These are phyloP conservation scores for Drosophila merina DNA, from an alignment of 2,888 invertebrate species.

Conservation along the genomic window DNA sequence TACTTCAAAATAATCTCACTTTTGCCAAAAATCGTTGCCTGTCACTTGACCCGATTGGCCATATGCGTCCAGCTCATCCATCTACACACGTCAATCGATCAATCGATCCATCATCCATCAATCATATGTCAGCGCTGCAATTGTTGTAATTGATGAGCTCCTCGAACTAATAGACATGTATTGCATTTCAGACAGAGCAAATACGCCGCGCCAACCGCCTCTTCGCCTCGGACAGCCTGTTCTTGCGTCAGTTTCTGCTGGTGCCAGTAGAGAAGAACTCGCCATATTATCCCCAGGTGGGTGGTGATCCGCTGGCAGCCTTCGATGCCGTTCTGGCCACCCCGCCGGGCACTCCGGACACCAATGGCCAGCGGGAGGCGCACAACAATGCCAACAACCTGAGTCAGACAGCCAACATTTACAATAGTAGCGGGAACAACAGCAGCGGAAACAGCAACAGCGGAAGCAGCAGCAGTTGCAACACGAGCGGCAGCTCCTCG, in stretches of 20 bases:
- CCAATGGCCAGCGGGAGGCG: conserved; percentile 68
- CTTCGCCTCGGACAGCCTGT: conserved; percentile 96
- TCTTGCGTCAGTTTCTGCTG: conserved; percentile 93
- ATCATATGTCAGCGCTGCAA: conserved; percentile 45
- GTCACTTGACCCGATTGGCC: conserved; percentile 33
- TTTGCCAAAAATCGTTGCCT: conserved; percentile 7
- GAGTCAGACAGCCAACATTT: conserved; percentile 36
- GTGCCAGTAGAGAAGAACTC: conserved; percentile 91
- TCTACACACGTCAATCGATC: conserved; percentile 43
- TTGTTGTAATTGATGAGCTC: conserved; percentile 48
- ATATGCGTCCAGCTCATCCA: conserved; percentile 21
- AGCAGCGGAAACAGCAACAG: conserved; percentile 46
- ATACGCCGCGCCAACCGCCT: conserved; percentile 95
- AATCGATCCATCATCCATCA: conserved; percentile 52
- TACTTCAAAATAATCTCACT: not conserved
- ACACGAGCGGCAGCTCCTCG: conserved; percentile 49
- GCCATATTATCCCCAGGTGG: conserved; percentile 86
- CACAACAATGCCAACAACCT: conserved; percentile 79
- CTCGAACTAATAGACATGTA: conserved; percentile 11
- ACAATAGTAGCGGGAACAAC: conserved; percentile 41
- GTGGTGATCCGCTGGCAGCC: conserved; percentile 37
- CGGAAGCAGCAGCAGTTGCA: conserved; percentile 44
- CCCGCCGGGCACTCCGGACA: conserved; percentile 80
- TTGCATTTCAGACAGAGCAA: conserved; percentile 91
- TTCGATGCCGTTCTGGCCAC: conserved; percentile 56